These are phyloP conservation scores for Synanthedon vespiformis DNA, from an alignment of 2,888 invertebrate genomes.

Conservation along the genomic window DNA sequence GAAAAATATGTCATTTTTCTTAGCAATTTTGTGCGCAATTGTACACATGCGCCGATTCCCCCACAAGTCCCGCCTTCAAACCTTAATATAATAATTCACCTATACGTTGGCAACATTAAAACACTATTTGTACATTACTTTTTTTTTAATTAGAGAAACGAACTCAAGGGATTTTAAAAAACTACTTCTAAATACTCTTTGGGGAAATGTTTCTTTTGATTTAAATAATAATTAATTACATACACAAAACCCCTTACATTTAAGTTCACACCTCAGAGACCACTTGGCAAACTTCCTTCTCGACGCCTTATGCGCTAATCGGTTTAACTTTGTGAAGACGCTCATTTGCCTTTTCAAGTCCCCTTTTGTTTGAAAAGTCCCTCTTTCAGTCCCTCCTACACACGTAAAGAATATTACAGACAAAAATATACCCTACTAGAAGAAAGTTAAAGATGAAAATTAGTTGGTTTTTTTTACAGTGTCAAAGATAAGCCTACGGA, in stretches of 20 bases:
- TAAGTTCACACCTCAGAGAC: constrained; percentile 1
- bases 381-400: constrained; percentile 29
- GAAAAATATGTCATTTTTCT: too few relatives aligned
- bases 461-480: not conserved
- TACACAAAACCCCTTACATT: not conserved
- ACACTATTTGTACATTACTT: too few relatives aligned
- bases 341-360: constrained; percentile 49
- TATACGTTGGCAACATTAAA: too few relatives aligned
- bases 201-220: not conserved
- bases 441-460: constrained; percentile 17
- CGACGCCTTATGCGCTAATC: constrained; percentile 43
- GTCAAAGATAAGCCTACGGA: constrained; percentile 29
- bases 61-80: too few relatives aligned
- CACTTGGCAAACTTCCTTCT: constrained; percentile 16
- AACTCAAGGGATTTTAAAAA: too few relatives aligned
- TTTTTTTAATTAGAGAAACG: too few relatives aligned
- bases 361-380: not conserved
- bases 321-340: constrained; percentile 46
- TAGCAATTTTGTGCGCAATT: too few relatives aligned
- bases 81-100: too few relatives aligned
- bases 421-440: constrained; percentile 17
- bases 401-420: constrained; percentile 15
- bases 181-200: not conserved
- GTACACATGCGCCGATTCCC: too few relatives aligned
- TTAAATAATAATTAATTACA: not conserved